Percentiles rank a stretch among this genome's conserved stretches.
These are phyloP conservation scores for Chlorodrepanis virens DNA, from an alignment of 2,113 vertebrate species.

Conservation along the genomic window DNA sequence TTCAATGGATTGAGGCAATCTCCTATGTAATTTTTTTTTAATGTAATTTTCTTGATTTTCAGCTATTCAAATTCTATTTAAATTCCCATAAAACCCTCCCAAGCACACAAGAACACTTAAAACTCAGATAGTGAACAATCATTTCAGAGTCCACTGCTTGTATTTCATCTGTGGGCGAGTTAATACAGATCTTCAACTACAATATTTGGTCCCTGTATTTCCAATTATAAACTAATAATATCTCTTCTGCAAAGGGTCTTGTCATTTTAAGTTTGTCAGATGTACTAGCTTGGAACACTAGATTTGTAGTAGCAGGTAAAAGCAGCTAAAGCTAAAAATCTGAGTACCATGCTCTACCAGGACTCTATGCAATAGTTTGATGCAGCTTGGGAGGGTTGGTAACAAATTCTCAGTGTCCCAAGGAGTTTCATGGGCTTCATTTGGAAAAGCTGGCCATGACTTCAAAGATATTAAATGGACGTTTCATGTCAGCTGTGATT, in stretches of 20 bases:
- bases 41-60: not conserved
- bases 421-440: not conserved
- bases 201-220: not conserved
- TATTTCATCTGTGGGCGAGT: not conserved
- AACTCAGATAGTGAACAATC: not conserved
- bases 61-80: not conserved
- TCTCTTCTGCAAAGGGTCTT: not conserved
- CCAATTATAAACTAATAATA: not conserved
- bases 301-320: not conserved
- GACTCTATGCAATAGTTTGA: not conserved
- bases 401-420: not conserved
- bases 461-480: not conserved
- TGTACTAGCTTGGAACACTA: not conserved
- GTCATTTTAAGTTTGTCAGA: not conserved
- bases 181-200: not conserved
- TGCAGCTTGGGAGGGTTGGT: not conserved
- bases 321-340: not conserved
- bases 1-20: not conserved
- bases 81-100: not conserved
- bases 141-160: not conserved
- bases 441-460: not conserved
- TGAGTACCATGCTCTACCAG: not conserved
- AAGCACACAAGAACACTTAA: not conserved
- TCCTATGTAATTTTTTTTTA: not conserved
- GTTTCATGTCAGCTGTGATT: not conserved